Percentiles rank a stretch among this genome's conserved stretches.
Evolutionary conservation across 2,113 vertebrate genomes (phyloP).

Genomic region (Coturnix japonica): DNA sequence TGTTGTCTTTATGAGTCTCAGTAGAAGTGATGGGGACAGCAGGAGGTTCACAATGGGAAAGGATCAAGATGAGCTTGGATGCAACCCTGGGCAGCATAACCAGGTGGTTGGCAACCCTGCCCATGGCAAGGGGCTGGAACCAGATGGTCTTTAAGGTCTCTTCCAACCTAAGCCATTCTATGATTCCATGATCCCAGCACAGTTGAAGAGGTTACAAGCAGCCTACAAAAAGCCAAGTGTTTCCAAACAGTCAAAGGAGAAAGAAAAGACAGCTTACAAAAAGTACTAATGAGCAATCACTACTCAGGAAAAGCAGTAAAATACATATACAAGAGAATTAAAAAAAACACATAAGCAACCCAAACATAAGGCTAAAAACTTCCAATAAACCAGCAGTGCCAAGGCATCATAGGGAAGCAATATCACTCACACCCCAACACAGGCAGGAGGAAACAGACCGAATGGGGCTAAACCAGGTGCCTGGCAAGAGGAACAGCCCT

Average conservation of each 20-base stretch:
- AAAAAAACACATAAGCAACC: neutral
- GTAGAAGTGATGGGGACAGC: neutral
- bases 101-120: too few relatives aligned
- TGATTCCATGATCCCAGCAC: neutral
- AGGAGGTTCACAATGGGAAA: neutral
- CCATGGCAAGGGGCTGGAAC: too few relatives aligned
- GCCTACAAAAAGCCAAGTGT: neutral
- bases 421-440: rapidly evolving
- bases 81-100: too few relatives aligned
- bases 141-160: too few relatives aligned
- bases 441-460: neutral
- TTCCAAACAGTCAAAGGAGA: neutral
- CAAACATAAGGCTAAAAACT: neutral
- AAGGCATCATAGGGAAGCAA: neutral
- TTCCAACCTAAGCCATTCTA: too few relatives aligned
- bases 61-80: too few relatives aligned
- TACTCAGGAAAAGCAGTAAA: neutral
- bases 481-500: neutral
- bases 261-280: neutral
- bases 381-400: neutral
- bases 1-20: neutral
- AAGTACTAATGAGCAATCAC: neutral
- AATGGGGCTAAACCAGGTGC: neutral
- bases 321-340: rapidly evolving
- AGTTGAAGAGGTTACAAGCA: neutral